Evolutionary conservation across 1,140 invertebrate species (phyloP), one percentile per base, ranked within the genome.

Genomic region (Acromyrmex heyeri): DNA sequence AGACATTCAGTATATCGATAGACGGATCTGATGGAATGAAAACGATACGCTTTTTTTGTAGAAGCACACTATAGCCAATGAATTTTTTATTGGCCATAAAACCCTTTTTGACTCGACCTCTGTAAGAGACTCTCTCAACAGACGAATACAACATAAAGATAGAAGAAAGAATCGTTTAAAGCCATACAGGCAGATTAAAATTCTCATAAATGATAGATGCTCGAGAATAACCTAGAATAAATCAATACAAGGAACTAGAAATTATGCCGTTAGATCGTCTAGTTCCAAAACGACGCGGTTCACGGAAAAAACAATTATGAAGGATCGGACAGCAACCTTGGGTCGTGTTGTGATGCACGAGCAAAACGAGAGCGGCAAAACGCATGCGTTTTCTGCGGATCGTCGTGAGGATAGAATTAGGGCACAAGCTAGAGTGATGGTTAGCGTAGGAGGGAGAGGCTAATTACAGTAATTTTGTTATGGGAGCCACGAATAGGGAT

Each of bases 381-480:
- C 57, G 62, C 38, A 38, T 44, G 55, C 44, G 48, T 57, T 62
- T 64, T 70, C 48, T 65, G 30, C 62, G 48, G 76, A 53, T 61
- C 81, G 70, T 64, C 79, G 83, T 75, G 75, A 86, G 70, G 90
- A 77, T 90, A 78, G 85, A 92, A 92, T 92, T 91, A 91, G 91
- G 91, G 70, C 91, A 81, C 30, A 89, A 83, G 61, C 64, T 87
- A 90, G 87, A 91, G 88, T 86, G 72, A 79, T 93, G 87, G 91
- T 93, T 93, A 92, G 93, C 92, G 93, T 94, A 90, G 93, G 93
- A 92, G 92, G 91, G 90, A 78, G 90, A 87, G 67, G 16, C 88
- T 93, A 92, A 94, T 93, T 90, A 93, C 93, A 91, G 93, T 93
- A 91, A 94, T 94, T 93, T 92, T 61, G 48, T 90, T 87, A 91